A percentile compares a stretch with the other conserved stretches of the same genome.
Evolutionary conservation across 2,113 vertebrate genomes (phyloP).

Genomic region (Cyanoderma ruficeps): DNA sequence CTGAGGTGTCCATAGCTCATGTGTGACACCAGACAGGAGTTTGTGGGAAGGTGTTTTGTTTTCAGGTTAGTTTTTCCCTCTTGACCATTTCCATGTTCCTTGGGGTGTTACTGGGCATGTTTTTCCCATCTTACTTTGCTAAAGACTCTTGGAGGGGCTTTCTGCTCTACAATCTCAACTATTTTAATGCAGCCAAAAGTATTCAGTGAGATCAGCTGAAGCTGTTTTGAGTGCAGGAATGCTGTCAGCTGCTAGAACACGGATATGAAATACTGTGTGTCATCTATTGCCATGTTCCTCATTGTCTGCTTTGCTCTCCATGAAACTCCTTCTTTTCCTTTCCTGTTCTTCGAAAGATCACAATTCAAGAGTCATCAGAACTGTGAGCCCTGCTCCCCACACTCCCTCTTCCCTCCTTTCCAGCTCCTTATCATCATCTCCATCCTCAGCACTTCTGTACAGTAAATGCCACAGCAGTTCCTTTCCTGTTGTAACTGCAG

Average conservation of each 20-base stretch:
- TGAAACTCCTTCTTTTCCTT: not conserved
- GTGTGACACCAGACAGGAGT: not conserved
- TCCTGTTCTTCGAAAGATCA: not conserved
- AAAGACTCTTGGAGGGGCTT: not conserved
- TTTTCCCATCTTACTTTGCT: not conserved
- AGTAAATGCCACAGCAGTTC: not conserved
- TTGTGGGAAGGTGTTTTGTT: not conserved
- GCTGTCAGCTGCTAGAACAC: not conserved
- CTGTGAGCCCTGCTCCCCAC: not conserved
- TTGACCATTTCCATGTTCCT: not conserved
- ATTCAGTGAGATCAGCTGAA: not conserved
- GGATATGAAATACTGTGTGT: not conserved
- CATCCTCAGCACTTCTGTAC: accelerated
- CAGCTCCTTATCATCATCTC: not conserved
- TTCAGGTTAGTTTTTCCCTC: not conserved
- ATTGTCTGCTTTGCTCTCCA: not conserved
- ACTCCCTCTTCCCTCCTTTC: not conserved
- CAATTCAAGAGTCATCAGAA: not conserved
- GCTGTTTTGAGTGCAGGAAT: not conserved
- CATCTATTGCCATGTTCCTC: not conserved
- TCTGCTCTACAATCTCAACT: not conserved
- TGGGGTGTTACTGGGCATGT: not conserved
- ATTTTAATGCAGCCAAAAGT: not conserved
- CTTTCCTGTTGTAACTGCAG: not conserved
- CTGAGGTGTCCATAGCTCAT: not conserved